Evolutionary conservation across 2,113 vertebrate genomes (phyloP).

Genomic region (Rhineura floridana): DNA sequence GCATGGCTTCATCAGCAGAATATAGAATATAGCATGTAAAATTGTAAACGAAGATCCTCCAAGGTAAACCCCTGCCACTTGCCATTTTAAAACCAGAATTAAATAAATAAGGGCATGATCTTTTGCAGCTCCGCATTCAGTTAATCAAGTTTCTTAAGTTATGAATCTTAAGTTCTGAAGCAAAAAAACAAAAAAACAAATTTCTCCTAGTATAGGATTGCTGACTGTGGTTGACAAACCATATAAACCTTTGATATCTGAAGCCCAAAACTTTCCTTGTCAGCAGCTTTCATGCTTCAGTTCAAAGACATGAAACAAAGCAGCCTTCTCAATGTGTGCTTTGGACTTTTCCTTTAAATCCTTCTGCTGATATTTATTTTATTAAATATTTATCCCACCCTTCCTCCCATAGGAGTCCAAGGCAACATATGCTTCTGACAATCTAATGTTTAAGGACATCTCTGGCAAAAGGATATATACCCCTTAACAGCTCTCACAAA

Average conservation of each 20-base stretch:
- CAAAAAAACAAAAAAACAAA: neutral
- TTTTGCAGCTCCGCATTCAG: neutral
- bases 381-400: too few species aligned
- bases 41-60: neutral
- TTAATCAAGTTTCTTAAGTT: neutral
- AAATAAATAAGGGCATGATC: neutral
- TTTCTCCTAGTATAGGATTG: neutral
- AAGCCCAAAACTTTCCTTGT: neutral
- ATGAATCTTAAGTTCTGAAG: neutral
- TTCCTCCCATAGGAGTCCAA: too few species aligned
- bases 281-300: neutral
- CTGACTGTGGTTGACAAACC: neutral
- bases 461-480: neutral
- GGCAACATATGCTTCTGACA: too few species aligned
- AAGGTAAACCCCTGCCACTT: neutral
- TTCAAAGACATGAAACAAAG: neutral
- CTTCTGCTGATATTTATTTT: neutral
- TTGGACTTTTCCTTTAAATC: neutral
- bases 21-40: neutral
- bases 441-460: neutral
- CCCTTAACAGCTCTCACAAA: neutral
- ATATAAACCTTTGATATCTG: neutral
- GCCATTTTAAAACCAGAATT: neutral
- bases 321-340: neutral
- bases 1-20: neutral